Evolutionary conservation across 1,140 invertebrate species (phyloP).

Genomic region (Hypothenemus hampei): DNA sequence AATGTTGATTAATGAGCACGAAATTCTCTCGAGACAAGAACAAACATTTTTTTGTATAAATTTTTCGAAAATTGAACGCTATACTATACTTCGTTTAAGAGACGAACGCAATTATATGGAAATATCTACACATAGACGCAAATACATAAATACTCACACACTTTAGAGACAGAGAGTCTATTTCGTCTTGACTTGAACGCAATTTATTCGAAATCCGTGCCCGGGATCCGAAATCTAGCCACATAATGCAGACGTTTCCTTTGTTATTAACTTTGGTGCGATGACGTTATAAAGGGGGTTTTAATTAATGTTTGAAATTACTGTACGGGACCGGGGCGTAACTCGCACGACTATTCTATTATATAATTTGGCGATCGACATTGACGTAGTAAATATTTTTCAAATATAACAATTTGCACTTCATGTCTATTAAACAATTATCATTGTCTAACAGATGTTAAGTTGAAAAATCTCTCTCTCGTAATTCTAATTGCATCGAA

Average conservation of each 20-base stretch:
- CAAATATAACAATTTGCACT: no score
- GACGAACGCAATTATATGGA: background rate
- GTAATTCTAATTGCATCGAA: no score
- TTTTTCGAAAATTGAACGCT: background rate
- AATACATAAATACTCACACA: background rate
- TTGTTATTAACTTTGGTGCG: conserved; percentile 11
- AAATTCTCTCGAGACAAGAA: background rate
- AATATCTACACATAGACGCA: background rate
- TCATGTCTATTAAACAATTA: no score
- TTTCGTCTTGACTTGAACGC: background rate
- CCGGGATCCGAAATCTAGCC: conserved; percentile 1
- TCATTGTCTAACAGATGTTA: no score
- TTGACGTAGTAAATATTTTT: no score
- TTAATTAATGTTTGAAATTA: conserved; percentile 19
- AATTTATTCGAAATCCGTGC: conserved; percentile 14
- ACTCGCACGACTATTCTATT: no score
- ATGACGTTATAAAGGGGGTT: conserved; percentile 14
- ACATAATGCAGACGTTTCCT: conserved; percentile 16
- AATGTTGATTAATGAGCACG: conserved; percentile 11
- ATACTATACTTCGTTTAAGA: background rate
- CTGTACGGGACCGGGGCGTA: no score
- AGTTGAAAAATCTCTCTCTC: no score
- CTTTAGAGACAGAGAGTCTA: background rate
- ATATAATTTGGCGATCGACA: no score
- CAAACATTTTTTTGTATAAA: background rate